phyloP scores from a whole-genome alignment of 2,113 vertebrate genomes.

The Hyperopisus bebe region DNA sequence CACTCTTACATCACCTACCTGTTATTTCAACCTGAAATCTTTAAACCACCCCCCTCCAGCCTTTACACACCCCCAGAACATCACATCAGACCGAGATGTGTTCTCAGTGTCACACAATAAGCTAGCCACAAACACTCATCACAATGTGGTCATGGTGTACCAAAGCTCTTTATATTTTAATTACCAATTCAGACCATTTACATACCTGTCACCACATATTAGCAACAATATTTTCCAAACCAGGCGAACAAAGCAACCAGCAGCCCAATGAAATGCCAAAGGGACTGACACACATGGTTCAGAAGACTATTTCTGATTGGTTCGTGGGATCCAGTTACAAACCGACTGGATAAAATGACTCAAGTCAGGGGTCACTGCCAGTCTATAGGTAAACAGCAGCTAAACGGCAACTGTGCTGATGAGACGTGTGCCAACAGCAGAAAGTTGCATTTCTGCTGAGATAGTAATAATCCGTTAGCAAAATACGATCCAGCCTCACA shows the following conservation, averaged over 20 bases:
- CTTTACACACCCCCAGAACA: neutral
- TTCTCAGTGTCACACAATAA: neutral
- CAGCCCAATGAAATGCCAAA: neutral
- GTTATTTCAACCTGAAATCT: neutral
- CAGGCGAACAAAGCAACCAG: neutral
- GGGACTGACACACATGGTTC: neutral
- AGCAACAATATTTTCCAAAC: neutral
- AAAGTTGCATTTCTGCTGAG: neutral
- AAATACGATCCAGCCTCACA: neutral
- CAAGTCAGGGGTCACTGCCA: neutral
- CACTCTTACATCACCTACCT: neutral
- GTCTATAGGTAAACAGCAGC: neutral
- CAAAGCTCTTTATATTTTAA: neutral
- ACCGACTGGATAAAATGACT: neutral
- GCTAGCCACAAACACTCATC: neutral
- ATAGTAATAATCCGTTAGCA: neutral
- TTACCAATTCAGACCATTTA: neutral
- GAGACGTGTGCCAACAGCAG: neutral
- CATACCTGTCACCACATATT: neutral
- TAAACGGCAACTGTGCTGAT: neutral
- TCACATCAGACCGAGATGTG: neutral
- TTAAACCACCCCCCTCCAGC: neutral
- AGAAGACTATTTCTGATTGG: neutral
- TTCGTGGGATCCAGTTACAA: neutral
- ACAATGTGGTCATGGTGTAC: neutral